phyloP scores from a whole-genome alignment of 2,113 vertebrate species.

The Cephalopterus ornatus region DNA sequence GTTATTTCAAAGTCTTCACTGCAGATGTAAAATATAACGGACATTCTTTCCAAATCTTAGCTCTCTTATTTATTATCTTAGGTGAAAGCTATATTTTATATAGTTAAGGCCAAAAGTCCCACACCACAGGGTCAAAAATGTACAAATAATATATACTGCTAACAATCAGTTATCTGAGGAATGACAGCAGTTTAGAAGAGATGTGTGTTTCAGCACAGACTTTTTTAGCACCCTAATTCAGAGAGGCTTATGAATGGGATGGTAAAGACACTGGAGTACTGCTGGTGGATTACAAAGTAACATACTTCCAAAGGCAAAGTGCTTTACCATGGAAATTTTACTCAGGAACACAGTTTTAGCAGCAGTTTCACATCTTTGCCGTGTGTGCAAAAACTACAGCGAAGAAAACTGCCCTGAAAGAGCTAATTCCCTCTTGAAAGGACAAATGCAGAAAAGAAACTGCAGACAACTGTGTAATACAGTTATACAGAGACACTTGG shows the following conservation, averaged over 20 bases:
- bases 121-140: neutral
- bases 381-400: neutral
- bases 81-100: neutral
- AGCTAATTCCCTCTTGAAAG: neutral
- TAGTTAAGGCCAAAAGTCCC: neutral
- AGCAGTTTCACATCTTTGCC: neutral
- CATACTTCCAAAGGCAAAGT: neutral
- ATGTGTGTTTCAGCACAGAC: neutral
- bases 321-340: neutral
- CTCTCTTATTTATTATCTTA: neutral
- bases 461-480: neutral
- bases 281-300: neutral
- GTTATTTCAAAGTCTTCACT: neutral
- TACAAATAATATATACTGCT: accelerated
- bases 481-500: neutral
- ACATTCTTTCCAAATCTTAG: neutral
- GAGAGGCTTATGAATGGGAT: neutral
- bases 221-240: neutral
- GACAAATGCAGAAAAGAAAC: neutral
- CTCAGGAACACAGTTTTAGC: neutral
- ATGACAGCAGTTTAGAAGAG: neutral
- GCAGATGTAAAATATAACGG: neutral
- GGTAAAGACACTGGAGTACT: neutral
- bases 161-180: neutral
- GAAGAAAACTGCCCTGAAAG: neutral